Percentiles rank a stretch among this genome's conserved stretches.
Evolutionary conservation across 2,113 vertebrate genomes (phyloP).

Genomic region (Spea bombifrons): DNA sequence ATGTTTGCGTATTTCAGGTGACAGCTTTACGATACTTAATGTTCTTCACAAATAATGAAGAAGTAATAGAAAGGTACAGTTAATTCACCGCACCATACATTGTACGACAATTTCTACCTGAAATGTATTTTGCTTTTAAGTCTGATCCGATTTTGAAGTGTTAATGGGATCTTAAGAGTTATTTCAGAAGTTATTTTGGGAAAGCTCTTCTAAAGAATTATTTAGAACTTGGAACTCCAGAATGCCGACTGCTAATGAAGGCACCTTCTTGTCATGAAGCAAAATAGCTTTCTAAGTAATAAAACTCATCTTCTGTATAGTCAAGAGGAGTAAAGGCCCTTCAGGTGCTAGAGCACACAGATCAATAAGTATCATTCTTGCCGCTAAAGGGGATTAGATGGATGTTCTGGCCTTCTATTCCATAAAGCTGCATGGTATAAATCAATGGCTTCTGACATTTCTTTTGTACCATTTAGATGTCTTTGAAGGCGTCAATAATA

Average conservation of each 20-base stretch:
- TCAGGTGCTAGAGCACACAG: conserved; percentile 21
- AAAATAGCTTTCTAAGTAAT: conserved; percentile 27
- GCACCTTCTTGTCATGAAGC: neutral
- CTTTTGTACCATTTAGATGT: conserved; percentile 33
- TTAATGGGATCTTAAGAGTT: too few relatives aligned
- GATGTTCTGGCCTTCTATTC: conserved; percentile 25
- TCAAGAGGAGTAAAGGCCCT: conserved; percentile 12
- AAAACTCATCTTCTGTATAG: conserved; percentile 14
- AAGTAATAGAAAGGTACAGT: too few relatives aligned
- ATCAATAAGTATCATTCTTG: conserved; percentile 42
- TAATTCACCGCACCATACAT: too few relatives aligned
- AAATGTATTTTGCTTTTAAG: too few relatives aligned
- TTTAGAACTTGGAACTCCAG: neutral
- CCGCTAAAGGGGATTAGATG: conserved; percentile 37
- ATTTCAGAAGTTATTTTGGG: neutral
- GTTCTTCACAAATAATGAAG: too few relatives aligned
- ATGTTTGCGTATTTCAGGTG: too few relatives aligned
- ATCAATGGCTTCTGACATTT: conserved; percentile 46
- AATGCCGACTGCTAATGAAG: conserved; percentile 3
- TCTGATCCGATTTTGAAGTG: too few relatives aligned
- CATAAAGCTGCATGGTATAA: conserved; percentile 15
- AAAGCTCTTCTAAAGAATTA: neutral
- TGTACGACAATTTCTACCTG: too few relatives aligned
- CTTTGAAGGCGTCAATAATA: conserved; percentile 34
- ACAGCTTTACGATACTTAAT: too few relatives aligned